Evolutionary conservation across 2,797 vertebrate genomes (phyloP).

Genomic region (Mastacembelus armatus): DNA sequence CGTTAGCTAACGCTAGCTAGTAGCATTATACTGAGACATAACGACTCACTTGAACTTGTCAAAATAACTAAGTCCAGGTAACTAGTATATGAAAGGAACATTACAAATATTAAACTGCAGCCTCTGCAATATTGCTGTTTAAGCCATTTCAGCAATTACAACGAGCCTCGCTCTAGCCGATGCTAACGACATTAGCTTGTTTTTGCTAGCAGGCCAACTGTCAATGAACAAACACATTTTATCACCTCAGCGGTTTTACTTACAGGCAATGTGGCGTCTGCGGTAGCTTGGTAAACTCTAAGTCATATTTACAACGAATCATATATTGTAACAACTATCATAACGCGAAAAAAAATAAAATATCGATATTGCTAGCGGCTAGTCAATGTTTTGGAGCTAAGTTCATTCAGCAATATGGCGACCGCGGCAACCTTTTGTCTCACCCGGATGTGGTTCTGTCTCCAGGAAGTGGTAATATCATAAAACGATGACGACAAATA

Average conservation of each 20-base stretch:
- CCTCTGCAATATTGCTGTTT: neutral
- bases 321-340: slow-evolving; percentile 50
- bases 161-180: slow-evolving; percentile 56
- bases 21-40: slow-evolving; percentile 2
- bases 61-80: accelerated
- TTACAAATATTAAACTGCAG: no score
- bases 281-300: slow-evolving; percentile 62
- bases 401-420: slow-evolving; percentile 85
- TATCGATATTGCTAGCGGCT: slow-evolving; percentile 70
- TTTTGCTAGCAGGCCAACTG: slow-evolving; percentile 66
- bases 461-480: slow-evolving; percentile 30
- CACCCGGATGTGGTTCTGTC: slow-evolving; percentile 77
- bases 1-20: slow-evolving; percentile 22
- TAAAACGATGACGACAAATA: slow-evolving; percentile 9
- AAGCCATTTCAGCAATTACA: slow-evolving; percentile 34
- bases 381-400: slow-evolving; percentile 78
- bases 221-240: slow-evolving; percentile 53
- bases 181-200: slow-evolving; percentile 64
- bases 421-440: slow-evolving; percentile 65
- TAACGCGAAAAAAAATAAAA: slow-evolving; percentile 54
- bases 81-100: accelerated
- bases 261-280: slow-evolving; percentile 68
- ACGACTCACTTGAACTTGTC: neutral
- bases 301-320: slow-evolving; percentile 62
- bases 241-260: slow-evolving; percentile 60